Conservation (phyloP, 2,797 vertebrate genomes). For the Rhincodon typus region DNA sequence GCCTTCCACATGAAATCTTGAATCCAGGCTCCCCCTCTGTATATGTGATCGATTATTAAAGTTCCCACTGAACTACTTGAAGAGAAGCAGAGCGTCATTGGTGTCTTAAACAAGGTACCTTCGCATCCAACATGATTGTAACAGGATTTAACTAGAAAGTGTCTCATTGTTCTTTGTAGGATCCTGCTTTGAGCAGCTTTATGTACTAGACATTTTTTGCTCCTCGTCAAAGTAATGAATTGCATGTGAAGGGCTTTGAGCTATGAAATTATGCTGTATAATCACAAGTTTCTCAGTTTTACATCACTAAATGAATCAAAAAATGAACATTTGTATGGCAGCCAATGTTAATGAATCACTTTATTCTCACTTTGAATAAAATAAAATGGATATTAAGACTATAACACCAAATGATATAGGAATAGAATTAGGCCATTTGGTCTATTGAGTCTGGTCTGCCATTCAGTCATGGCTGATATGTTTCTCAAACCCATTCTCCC, state of each 20-base stretch:
- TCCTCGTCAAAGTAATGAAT: background rate
- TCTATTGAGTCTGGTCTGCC: no score
- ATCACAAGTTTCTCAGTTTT: background rate
- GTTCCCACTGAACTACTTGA: background rate
- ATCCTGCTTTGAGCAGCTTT: background rate
- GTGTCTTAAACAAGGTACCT: background rate
- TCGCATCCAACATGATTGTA: background rate
- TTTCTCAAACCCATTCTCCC: no score
- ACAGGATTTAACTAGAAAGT: background rate
- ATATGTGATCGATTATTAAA: background rate
- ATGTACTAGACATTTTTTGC: background rate
- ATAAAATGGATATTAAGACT: no score
- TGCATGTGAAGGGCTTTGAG: background rate
- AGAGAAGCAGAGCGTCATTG: background rate
- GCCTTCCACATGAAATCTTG: background rate
- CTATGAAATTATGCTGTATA: background rate
- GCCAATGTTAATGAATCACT: background rate
- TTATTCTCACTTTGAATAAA: background rate
- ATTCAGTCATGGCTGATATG: no score
- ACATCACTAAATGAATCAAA: background rate
- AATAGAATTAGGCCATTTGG: no score
- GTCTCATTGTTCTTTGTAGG: background rate
- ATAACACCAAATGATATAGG: no score
- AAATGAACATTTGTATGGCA: background rate
- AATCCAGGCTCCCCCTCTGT: background rate